Evolutionary conservation across 2,888 invertebrate species (phyloP).

Genomic region (Sericinus montela): DNA sequence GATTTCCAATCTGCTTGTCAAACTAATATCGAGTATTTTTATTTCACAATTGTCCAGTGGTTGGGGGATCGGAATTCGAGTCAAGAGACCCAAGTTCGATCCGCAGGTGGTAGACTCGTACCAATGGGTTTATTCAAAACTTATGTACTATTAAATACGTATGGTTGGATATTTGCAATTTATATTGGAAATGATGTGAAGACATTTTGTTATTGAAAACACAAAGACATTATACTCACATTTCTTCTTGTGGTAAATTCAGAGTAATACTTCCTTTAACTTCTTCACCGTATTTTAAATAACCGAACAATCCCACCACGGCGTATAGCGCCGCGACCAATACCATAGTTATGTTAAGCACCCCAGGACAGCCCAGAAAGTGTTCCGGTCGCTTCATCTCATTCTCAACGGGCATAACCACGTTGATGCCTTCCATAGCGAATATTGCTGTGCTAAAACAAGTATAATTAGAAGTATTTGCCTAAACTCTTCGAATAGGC

Average conservation of each 20-base stretch:
- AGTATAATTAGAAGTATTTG: neutral
- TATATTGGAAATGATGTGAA: too few species aligned
- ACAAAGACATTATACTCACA: conserved; percentile 80
- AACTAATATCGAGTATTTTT: too few species aligned
- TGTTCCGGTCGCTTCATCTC: conserved; percentile 90
- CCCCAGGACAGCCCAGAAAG: conserved; percentile 89
- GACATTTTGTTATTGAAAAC: too few species aligned
- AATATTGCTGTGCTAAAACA: conserved; percentile 91
- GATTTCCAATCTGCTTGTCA: too few species aligned
- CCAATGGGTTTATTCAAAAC: too few species aligned
- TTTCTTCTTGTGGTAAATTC: conserved; percentile 84
- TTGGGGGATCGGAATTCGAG: too few species aligned
- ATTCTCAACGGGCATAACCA: conserved; percentile 95
- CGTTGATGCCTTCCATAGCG: conserved; percentile 97
- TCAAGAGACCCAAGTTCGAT: too few species aligned
- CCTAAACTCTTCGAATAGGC: too few species aligned
- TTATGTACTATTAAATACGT: too few species aligned
- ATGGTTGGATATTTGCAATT: too few species aligned
- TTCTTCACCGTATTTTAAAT: conserved; percentile 87
- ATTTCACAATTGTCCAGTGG: too few species aligned
- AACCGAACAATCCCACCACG: conserved; percentile 92
- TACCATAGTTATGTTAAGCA: conserved; percentile 91
- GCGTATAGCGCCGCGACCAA: conserved; percentile 88
- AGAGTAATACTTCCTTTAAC: conserved; percentile 88
- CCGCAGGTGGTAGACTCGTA: too few species aligned